Evolutionary conservation across 2,797 vertebrate species (phyloP), one percentile per base, ranked within the genome.

Genomic region (Melopsittacus undulatus): DNA sequence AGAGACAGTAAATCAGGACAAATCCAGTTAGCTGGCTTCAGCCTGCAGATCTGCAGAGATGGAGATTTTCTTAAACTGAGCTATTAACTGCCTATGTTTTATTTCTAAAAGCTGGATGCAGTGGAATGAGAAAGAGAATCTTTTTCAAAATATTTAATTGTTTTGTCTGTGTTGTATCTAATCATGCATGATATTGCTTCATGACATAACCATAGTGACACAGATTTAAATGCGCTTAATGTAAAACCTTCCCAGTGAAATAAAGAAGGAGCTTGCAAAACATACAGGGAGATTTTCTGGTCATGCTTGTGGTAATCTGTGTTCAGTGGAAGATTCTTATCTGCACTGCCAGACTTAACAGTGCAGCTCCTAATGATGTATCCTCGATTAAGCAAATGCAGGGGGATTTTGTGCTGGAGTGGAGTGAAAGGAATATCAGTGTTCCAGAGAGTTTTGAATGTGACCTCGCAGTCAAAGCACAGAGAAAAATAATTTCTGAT

Each of bases 161-260:
- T 95, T 80, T 90, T 85, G 57, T 83, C 92, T 78, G 34, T 85
- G 45, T 82, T 81, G 61, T 76, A 85, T 84, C 81, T 95, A 95
- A 74, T 94, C 95, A 92, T 86, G 96, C 92, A 88, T 85, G 86
- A 77, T 93, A 95, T 92, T 95, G 32, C 70, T 86, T 96, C 90
- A 91, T 94, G 90, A 82, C 90, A 75, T 82, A 94, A 94, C 95
- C 94, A 96, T 96, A 95, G 94, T 91, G 92, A 96, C 94, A 95
- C 61, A 95, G 95, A 97, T 96, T 97, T 95, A 78, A 64, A 73
- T 2, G 34, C 61, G 62, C 84, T 96, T 93, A 89, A 62, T 66
- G 90, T 69, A 93, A 92, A 94, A 96, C 74, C 74, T 96, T 95
- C 73, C 61, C 67, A 42, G 73, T 78, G 87, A 83, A 92, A 91